A percentile compares a stretch with the other conserved stretches of the same genome.
Evolutionary conservation across 2,888 invertebrate genomes (phyloP).

Genomic region (Pheosia tremula): DNA sequence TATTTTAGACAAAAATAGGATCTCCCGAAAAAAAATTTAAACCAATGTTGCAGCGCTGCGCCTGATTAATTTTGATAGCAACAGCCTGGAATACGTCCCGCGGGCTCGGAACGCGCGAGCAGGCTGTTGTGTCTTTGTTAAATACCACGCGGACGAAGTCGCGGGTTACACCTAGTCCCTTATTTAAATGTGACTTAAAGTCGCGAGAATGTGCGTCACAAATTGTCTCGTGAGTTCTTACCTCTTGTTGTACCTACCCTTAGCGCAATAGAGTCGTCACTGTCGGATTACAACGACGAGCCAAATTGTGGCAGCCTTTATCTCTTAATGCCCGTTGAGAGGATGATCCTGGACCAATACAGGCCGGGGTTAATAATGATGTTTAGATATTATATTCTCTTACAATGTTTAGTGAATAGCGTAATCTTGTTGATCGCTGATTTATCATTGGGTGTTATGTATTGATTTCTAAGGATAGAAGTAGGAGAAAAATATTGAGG

Average conservation of each 20-base stretch:
- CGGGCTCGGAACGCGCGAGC: too few species aligned
- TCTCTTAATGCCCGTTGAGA: slow-evolving; percentile 55
- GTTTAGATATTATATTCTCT: slow-evolving; percentile 30
- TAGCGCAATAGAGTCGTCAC: slow-evolving; percentile 33
- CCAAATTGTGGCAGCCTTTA: slow-evolving; percentile 42
- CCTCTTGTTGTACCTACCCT: slow-evolving; percentile 11
- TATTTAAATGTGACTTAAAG: too few species aligned
- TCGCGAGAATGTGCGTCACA: not conserved
- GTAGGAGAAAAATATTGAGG: too few species aligned
- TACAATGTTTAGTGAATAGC: slow-evolving; percentile 28
- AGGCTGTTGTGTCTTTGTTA: too few species aligned
- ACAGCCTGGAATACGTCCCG: too few species aligned
- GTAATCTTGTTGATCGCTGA: slow-evolving; percentile 27
- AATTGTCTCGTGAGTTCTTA: slow-evolving; percentile 5
- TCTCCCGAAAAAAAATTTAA: too few species aligned
- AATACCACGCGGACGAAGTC: too few species aligned
- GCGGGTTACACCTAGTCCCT: too few species aligned
- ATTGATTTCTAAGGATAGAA: not conserved
- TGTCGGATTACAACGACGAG: slow-evolving; percentile 44
- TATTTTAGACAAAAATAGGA: too few species aligned
- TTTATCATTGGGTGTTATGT: not conserved
- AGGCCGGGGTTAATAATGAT: slow-evolving; percentile 35
- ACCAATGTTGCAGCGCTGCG: too few species aligned
- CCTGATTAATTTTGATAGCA: too few species aligned
- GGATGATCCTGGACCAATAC: slow-evolving; percentile 35